Evolutionary conservation across 1,140 invertebrate genomes (phyloP).

Genomic region (Drosophila nigromelanica): DNA sequence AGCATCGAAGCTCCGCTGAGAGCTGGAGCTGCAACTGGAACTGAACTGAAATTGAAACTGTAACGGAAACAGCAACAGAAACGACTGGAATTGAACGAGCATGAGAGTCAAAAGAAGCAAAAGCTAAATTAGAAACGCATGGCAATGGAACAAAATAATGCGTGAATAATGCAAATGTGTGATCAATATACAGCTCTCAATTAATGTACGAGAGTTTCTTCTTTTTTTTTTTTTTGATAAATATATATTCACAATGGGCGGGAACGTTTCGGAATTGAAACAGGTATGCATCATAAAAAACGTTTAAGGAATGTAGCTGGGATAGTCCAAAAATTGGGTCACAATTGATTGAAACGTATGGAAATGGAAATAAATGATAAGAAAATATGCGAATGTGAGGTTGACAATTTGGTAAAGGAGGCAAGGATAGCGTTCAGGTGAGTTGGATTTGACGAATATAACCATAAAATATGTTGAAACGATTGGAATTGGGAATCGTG

Average conservation of each 20-base stretch:
- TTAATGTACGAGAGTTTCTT: neutral
- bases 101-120: conserved; percentile 2
- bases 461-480: too few species aligned
- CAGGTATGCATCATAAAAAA: neutral
- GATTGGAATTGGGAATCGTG: too few species aligned
- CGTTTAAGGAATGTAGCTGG: too few species aligned
- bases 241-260: conserved; percentile 4
- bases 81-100: conserved; percentile 13
- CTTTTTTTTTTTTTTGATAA: too few species aligned
- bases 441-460: neutral
- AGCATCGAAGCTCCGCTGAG: neutral
- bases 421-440: neutral
- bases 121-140: neutral
- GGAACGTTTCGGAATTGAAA: neutral
- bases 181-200: neutral
- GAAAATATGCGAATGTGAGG: too few species aligned
- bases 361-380: neutral
- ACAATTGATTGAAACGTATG: neutral
- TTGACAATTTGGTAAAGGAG: too few species aligned
- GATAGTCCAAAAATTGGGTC: too few species aligned
- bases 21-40: too few species aligned
- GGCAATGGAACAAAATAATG: conserved; percentile 1
- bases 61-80: conserved; percentile 1
- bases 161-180: neutral
- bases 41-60: neutral